Conservation (phyloP, 1,140 invertebrate species). For the Solen grandis region DNA sequence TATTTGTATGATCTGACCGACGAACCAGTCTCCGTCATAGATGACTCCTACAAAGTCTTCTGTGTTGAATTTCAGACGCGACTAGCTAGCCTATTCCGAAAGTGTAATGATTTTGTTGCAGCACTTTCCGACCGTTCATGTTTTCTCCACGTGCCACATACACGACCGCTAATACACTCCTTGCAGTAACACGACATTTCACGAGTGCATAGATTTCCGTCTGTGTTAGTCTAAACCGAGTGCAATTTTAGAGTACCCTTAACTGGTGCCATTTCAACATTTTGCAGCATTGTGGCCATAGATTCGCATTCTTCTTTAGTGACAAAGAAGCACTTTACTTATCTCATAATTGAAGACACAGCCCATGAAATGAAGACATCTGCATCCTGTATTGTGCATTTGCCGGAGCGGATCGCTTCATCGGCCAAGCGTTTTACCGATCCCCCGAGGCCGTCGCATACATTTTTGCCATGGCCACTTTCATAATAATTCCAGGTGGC, state of each 20-base stretch:
- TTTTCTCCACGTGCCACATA: conserved; percentile 20
- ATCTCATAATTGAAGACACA: not conserved
- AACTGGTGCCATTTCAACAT: not conserved
- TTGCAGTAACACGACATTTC: conserved; percentile 34
- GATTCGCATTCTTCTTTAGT: conserved; percentile 17
- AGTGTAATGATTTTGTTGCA: not conserved
- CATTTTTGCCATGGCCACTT: conserved; percentile 51
- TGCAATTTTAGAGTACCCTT: conserved; percentile 50
- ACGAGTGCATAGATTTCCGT: not conserved
- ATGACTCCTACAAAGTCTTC: conserved; percentile 25
- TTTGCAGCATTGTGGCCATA: not conserved
- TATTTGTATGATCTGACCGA: conserved; percentile 24
- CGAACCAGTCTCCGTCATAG: conserved; percentile 26
- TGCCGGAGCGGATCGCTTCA: conserved; percentile 16
- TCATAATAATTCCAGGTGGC: conserved; percentile 54
- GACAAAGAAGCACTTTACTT: conserved; percentile 34
- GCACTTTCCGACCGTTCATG: not conserved
- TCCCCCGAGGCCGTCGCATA: conserved; percentile 31
- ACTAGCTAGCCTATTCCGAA: not conserved
- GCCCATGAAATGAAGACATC: conserved; percentile 33
- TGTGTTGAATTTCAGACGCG: not conserved
- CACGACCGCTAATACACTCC: not conserved
- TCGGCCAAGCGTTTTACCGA: conserved; percentile 43
- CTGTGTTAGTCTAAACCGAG: not conserved
- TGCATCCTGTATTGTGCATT: conserved; percentile 46